phyloP scores from a whole-genome alignment of 2,888 invertebrate species.

The Pyrochroa serraticornis region DNA sequence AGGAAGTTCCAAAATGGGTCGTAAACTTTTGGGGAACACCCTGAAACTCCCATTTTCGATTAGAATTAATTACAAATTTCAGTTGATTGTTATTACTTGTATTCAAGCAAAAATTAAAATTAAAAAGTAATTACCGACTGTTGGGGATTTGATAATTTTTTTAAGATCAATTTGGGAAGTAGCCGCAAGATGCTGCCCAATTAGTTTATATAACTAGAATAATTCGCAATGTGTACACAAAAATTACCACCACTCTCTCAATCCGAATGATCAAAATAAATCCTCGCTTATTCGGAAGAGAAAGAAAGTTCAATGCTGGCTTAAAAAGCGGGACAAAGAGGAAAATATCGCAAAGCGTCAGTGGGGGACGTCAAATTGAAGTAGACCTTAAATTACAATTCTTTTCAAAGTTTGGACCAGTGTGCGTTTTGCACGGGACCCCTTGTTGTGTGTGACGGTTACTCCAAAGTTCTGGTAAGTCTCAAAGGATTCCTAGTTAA shows the following conservation, averaged over 20 bases:
- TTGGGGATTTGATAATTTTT: no score
- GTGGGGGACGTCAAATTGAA: slow-evolving; percentile 11
- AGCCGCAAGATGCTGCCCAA: no score
- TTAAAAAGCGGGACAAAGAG: slow-evolving; percentile 12
- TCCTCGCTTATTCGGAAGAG: not conserved
- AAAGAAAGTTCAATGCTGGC: slow-evolving; percentile 14
- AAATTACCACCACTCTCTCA: not conserved
- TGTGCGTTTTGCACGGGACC: slow-evolving; percentile 13
- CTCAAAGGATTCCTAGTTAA: no score
- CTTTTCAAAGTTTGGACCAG: slow-evolving; percentile 16
- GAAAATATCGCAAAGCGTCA: slow-evolving; percentile 7
- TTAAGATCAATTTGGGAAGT: no score
- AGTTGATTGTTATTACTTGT: no score
- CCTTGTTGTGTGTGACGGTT: not conserved
- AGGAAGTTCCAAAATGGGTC: slow-evolving; percentile 14
- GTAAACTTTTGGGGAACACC: not conserved
- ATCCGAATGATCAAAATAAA: not conserved
- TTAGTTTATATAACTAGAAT: no score
- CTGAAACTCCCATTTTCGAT: not conserved
- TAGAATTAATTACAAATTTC: no score
- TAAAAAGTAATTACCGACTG: no score
- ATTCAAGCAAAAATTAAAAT: no score
- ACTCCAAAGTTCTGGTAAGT: no score
- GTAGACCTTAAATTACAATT: slow-evolving; percentile 21
- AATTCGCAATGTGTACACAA: no score